Percentiles rank a stretch among this genome's conserved stretches.
Evolutionary conservation across 1,140 invertebrate species (phyloP).

Genomic region (Lordiphosa mommai): DNA sequence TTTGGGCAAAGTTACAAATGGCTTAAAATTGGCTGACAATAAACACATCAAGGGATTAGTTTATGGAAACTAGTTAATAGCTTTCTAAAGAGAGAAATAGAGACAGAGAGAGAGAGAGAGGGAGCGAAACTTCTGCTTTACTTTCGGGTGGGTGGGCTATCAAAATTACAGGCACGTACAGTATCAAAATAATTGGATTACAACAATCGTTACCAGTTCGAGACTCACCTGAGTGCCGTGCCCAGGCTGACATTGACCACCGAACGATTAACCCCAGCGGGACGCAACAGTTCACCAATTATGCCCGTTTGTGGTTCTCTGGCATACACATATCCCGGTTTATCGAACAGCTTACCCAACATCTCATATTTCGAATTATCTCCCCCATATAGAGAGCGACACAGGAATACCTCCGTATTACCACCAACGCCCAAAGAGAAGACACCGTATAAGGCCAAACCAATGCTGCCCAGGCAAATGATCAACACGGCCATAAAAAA

Average conservation of each 20-base stretch:
- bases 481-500: slow-evolving; percentile 80
- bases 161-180: slow-evolving; percentile 79
- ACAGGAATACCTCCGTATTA: slow-evolving; percentile 83
- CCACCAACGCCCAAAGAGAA: slow-evolving; percentile 79
- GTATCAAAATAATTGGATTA: slow-evolving; percentile 78
- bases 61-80: too few species aligned
- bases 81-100: too few species aligned
- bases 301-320: slow-evolving; percentile 81
- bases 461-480: slow-evolving; percentile 73
- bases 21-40: slow-evolving; percentile 25
- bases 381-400: slow-evolving; percentile 82
- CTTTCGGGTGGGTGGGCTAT: slow-evolving; percentile 31
- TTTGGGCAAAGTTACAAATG: slow-evolving; percentile 13
- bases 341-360: slow-evolving; percentile 83
- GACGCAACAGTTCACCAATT: slow-evolving; percentile 81
- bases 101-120: too few species aligned
- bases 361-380: slow-evolving; percentile 79
- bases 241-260: slow-evolving; percentile 72
- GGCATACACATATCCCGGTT: slow-evolving; percentile 82
- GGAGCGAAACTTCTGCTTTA: too few species aligned
- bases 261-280: slow-evolving; percentile 63
- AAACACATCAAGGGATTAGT: slow-evolving; percentile 29
- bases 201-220: slow-evolving; percentile 54
- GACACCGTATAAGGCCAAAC: slow-evolving; percentile 74
- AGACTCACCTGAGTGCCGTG: slow-evolving; percentile 69